A percentile compares a stretch with the other conserved stretches of the same genome.
These are phyloP conservation scores for Endomychus coccineus DNA, from an alignment of 2,888 invertebrate genomes.

Conservation along the genomic window DNA sequence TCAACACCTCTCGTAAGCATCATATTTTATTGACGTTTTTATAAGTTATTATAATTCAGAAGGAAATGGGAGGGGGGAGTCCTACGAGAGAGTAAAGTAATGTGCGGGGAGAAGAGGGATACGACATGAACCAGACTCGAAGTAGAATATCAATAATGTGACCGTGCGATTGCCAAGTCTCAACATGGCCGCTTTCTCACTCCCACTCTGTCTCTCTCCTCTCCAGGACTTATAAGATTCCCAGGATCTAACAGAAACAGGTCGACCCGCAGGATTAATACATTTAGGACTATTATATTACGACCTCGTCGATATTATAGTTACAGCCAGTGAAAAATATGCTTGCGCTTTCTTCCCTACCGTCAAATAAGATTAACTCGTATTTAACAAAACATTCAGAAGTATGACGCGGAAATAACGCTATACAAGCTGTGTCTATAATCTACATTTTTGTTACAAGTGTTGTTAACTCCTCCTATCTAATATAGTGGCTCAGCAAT, in stretches of 20 bases:
- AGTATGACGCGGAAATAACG: too few species aligned
- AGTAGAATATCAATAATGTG: slow-evolving; percentile 45
- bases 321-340: slow-evolving; percentile 1
- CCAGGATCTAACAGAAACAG: slow-evolving; percentile 24
- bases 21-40: slow-evolving; percentile 29
- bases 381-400: too few species aligned
- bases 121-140: slow-evolving; percentile 42
- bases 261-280: slow-evolving; percentile 25
- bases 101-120: slow-evolving; percentile 27
- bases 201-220: slow-evolving; percentile 19
- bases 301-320: slow-evolving; percentile 12
- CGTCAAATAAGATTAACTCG: too few species aligned
- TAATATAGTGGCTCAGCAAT: too few species aligned
- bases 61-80: slow-evolving; percentile 18
- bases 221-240: slow-evolving; percentile 25
- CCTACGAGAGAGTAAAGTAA: neutral
- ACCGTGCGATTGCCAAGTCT: slow-evolving; percentile 42
- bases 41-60: slow-evolving; percentile 31
- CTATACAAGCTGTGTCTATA: too few species aligned
- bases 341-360: neutral
- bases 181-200: slow-evolving; percentile 35
- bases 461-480: too few species aligned
- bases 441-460: too few species aligned
- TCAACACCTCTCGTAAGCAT: too few species aligned
- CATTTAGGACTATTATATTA: slow-evolving; percentile 26